These are phyloP conservation scores for Nanorana parkeri DNA, from an alignment of 2,113 vertebrate genomes.

Conservation along the genomic window DNA sequence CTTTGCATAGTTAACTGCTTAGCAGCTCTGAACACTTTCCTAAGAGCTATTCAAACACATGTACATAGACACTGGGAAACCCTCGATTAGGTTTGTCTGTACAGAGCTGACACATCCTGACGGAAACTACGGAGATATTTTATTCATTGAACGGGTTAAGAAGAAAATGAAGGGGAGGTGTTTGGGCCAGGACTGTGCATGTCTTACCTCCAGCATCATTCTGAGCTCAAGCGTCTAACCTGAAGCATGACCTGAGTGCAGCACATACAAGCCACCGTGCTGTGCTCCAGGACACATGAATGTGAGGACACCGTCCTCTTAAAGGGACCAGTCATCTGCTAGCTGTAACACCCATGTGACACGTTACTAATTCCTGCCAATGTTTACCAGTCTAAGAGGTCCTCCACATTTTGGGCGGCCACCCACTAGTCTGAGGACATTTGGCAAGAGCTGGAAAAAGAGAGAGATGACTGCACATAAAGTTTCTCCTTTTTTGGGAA, in stretches of 20 bases:
- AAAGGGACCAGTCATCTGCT: slow-evolving; percentile 16
- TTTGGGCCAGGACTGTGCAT: neutral
- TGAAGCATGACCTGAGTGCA: slow-evolving; percentile 22
- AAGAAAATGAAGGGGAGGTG: neutral
- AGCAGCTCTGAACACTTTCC: too few relatives aligned
- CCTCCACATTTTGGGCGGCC: slow-evolving; percentile 16
- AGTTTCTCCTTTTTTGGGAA: slow-evolving; percentile 32
- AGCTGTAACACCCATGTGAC: slow-evolving; percentile 11
- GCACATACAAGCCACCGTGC: neutral
- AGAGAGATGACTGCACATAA: slow-evolving; percentile 1
- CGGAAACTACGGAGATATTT: neutral
- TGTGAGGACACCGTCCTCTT: slow-evolving; percentile 9
- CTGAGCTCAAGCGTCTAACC: slow-evolving; percentile 31
- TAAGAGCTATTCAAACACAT: too few relatives aligned
- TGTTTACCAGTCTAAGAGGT: slow-evolving; percentile 24
- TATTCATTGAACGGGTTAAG: neutral
- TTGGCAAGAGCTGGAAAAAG: slow-evolving; percentile 15
- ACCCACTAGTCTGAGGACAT: slow-evolving; percentile 37
- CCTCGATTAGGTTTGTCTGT: too few relatives aligned
- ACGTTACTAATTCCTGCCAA: neutral
- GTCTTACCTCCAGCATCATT: slow-evolving; percentile 43
- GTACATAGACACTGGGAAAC: too few relatives aligned
- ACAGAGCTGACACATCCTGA: too few relatives aligned
- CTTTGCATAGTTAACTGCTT: too few relatives aligned
- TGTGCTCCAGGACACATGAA: neutral